Base-by-base conservation (phyloP, 2,113 vertebrate genomes). In the Hypanus sabinus region DNA sequence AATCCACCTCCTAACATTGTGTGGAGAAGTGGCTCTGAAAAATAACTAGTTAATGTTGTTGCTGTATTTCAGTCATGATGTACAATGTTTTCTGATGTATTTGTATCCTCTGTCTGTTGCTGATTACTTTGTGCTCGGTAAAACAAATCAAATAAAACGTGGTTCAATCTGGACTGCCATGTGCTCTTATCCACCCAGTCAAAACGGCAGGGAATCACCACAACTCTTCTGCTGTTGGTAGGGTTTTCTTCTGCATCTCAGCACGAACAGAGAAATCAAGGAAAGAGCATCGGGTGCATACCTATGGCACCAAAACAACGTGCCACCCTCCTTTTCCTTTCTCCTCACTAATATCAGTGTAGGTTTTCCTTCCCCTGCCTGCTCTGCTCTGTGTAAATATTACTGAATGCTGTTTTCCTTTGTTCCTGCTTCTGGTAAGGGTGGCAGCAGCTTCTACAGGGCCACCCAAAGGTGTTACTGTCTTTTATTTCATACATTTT, bases 71-170 rank as follows among this genome's bases (percentile, higher is more conserved):
- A 68, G 7, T 91, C 46, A 46, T 57, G 22, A 68, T 91, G 87
- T 91, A 8, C 33, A 36, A 65, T 38, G 57, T 5, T 68, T 68
- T 91, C 30, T 68, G 20, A 91, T 91, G 62, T 91, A 65, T 91
- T 68, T 91, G 33, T 12, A 7, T 2, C 22, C 5, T 90, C 87
- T 68, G 30, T n/a, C 87, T 90, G 85, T 30, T 60, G 30, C 30
- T 90, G 60, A 65, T 11, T 68, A 62, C n/a, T 36, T 90, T 88
- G 10, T 88, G 85, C 60, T 90, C 87, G n/a, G 87, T 68, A 91
- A 91, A 65, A 36, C 6, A 6, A 46, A 18, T 68, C 62, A 14
- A 91, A 91, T 91, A 91, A 91, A 90, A 68, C 14, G 33, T 68
- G 12, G 68, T 68, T 65, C 14, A 65, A 90, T 33, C 33, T 2